Conservation (phyloP, 2,797 vertebrate species). For the Thamnophis elegans region DNA sequence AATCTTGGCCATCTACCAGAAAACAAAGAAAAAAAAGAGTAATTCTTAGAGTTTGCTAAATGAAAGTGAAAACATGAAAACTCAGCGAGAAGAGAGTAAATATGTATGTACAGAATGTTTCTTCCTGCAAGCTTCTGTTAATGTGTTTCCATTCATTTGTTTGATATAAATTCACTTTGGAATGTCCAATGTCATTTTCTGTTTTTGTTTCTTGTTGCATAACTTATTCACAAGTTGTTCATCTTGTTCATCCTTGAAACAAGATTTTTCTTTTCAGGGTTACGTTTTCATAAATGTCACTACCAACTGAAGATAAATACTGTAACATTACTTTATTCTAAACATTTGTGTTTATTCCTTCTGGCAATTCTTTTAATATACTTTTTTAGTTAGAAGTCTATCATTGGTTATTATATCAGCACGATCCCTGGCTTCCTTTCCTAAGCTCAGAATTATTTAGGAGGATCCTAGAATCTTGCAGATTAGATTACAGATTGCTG, state of each 20-base stretch:
- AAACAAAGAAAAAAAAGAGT: background rate
- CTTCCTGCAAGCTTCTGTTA: background rate
- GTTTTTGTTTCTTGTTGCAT: background rate
- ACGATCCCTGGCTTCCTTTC: background rate
- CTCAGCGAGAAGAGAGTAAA: background rate
- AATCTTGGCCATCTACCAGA: background rate
- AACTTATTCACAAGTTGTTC: background rate
- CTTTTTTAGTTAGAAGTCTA: background rate
- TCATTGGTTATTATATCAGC: background rate
- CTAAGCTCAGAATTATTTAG: background rate
- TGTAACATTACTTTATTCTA: background rate
- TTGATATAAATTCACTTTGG: background rate
- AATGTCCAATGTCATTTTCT: background rate
- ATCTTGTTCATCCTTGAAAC: constrained; percentile 8
- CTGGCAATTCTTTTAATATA: background rate
- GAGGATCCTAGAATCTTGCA: background rate
- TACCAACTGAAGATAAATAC: background rate
- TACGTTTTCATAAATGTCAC: background rate
- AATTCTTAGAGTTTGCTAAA: background rate
- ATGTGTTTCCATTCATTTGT: background rate
- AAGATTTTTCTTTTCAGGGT: background rate
- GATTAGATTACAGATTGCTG: background rate
- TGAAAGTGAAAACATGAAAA: background rate
- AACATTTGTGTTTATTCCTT: background rate
- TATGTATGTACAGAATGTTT: background rate